These are phyloP conservation scores for Helicolenus hilgendorfi DNA, from an alignment of 2,797 vertebrate genomes.

Conservation along the genomic window DNA sequence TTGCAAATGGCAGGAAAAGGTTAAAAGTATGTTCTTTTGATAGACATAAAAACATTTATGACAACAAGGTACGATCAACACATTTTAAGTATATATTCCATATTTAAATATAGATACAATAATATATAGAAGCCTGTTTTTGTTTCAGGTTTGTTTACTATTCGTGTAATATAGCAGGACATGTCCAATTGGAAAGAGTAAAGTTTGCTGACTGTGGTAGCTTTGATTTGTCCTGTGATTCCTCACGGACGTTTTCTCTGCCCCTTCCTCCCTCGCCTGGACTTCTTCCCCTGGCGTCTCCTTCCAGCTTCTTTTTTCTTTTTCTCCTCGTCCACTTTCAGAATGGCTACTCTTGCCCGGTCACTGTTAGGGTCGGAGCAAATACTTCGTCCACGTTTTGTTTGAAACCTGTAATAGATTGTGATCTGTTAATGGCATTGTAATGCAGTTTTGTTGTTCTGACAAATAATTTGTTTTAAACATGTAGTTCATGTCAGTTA, in stretches of 20 bases:
- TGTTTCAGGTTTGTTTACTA: neutral
- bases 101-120: neutral
- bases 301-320: neutral
- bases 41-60: neutral
- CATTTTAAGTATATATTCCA: neutral
- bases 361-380: conserved; percentile 39
- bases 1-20: neutral
- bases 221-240: neutral
- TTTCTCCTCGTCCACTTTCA: conserved; percentile 14
- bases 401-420: conserved; percentile 62
- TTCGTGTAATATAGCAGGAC: neutral
- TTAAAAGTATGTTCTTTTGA: neutral
- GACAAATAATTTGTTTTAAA: too few species aligned
- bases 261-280: too few species aligned
- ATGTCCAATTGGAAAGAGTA: neutral
- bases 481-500: too few species aligned
- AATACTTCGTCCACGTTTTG: accelerated
- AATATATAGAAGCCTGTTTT: neutral
- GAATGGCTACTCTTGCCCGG: conserved; percentile 19
- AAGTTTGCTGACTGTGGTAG: neutral
- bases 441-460: neutral
- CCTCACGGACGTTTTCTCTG: neutral
- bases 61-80: neutral
- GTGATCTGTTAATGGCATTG: neutral
- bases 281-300: neutral